phyloP scores from a whole-genome alignment of 2,888 invertebrate species.

The Erpobdella octoculata region DNA sequence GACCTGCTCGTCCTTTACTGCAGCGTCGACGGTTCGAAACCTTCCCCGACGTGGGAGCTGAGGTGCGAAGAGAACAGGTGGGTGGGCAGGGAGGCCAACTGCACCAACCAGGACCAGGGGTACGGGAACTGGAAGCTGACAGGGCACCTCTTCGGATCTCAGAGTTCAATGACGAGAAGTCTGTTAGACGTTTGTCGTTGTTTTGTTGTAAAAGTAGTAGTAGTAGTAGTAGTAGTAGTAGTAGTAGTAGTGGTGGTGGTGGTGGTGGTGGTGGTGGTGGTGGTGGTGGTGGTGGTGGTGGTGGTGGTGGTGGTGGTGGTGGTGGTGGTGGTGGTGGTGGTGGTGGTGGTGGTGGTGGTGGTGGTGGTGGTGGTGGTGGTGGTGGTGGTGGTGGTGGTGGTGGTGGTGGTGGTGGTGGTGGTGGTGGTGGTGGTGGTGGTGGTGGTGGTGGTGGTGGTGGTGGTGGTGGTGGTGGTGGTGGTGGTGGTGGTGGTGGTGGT shows the following conservation, averaged over 20 bases:
- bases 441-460: constrained; percentile 3
- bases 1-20: neutral
- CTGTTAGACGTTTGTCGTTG: constrained; percentile 28
- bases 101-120: constrained; percentile 3
- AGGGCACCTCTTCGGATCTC: constrained; percentile 14
- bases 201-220: constrained; percentile 28
- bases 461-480: neutral
- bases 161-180: constrained; percentile 15
- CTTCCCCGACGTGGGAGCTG: constrained; percentile 5
- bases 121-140: neutral
- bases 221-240: constrained; percentile 28
- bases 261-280: constrained; percentile 3
- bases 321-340: constrained; percentile 3
- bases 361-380: constrained; percentile 3
- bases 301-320: constrained; percentile 3
- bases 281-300: constrained; percentile 3
- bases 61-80: constrained; percentile 20
- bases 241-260: neutral
- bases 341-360: constrained; percentile 3
- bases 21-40: neutral
- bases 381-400: constrained; percentile 3
- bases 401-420: constrained; percentile 3
- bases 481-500: constrained; percentile 3
- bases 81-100: constrained; percentile 20
- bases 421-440: constrained; percentile 3